These are phyloP conservation scores for Agraylea sexmaculata DNA, from an alignment of 1,140 invertebrate genomes.

Conservation along the genomic window DNA sequence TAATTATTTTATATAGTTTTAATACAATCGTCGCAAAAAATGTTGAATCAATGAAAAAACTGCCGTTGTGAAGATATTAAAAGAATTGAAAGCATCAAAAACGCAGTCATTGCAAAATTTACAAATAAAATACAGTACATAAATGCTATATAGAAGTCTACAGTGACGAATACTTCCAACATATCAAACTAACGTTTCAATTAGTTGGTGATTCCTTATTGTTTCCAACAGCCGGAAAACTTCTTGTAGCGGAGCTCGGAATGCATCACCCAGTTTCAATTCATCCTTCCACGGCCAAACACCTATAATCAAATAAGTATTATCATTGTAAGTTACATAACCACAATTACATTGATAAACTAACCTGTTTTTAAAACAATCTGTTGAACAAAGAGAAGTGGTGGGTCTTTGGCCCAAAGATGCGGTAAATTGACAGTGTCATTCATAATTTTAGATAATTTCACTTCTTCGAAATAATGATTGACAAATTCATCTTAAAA, in stretches of 20 bases:
- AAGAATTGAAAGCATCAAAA: too few species aligned
- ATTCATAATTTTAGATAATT: slow-evolving; percentile 31
- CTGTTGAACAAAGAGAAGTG: slow-evolving; percentile 75
- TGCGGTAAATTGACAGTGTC: slow-evolving; percentile 39
- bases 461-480: slow-evolving; percentile 16
- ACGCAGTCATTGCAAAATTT: too few species aligned
- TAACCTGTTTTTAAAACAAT: slow-evolving; percentile 49
- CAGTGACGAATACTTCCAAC: neutral
- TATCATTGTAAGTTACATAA: slow-evolving; percentile 5
- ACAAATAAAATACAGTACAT: too few species aligned
- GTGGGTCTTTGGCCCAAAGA: slow-evolving; percentile 45
- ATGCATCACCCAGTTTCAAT: slow-evolving; percentile 74
- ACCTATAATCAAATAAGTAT: slow-evolving; percentile 31
- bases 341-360: slow-evolving; percentile 11
- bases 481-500: slow-evolving; percentile 17
- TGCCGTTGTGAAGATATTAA: too few species aligned
- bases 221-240: slow-evolving; percentile 77
- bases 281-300: slow-evolving; percentile 78
- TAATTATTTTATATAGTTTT: too few species aligned
- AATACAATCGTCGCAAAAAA: too few species aligned
- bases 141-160: neutral
- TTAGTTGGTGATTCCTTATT: slow-evolving; percentile 71
- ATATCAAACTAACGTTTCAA: slow-evolving; percentile 55
- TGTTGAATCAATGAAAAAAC: too few species aligned
- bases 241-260: slow-evolving; percentile 74